Percentiles rank a stretch among this genome's conserved stretches.
phyloP scores from a whole-genome alignment of 2,888 invertebrate genomes.

The Xestia xanthographa region DNA sequence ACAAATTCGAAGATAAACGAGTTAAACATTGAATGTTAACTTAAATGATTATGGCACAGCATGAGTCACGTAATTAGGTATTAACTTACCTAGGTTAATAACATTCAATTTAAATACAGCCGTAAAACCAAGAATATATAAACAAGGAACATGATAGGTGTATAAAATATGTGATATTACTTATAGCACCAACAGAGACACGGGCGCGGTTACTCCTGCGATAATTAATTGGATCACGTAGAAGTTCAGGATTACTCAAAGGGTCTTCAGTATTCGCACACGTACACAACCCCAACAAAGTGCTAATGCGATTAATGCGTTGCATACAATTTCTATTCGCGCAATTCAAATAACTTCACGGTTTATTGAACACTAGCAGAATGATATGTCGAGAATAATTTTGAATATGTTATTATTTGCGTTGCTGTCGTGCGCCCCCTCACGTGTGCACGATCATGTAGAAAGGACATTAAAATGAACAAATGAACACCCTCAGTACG shows the following conservation, averaged over 20 bases:
- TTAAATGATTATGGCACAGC: conserved; percentile 26
- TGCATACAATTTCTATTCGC: conserved; percentile 83
- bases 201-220: conserved; percentile 31
- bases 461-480: conserved; percentile 77
- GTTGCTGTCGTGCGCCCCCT: conserved; percentile 69
- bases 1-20: conserved; percentile 59
- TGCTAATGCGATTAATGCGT: conserved; percentile 81
- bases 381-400: conserved; percentile 80
- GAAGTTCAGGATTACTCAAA: conserved; percentile 65
- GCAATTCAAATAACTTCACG: conserved; percentile 85
- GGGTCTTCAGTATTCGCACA: conserved; percentile 68
- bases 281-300: conserved; percentile 74
- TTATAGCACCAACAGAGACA: neutral
- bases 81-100: conserved; percentile 11
- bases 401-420: conserved; percentile 78
- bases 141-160: conserved; percentile 35
- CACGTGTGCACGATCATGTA: conserved; percentile 75
- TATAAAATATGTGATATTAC: conserved; percentile 22
- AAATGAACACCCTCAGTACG: conserved; percentile 78
- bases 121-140: conserved; percentile 24
- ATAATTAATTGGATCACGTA: conserved; percentile 64
- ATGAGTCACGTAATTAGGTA: conserved; percentile 47
- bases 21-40: conserved; percentile 54
- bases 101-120: neutral
- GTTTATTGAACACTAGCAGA: conserved; percentile 81